Evolutionary conservation across 2,888 invertebrate genomes (phyloP), one percentile per base, ranked within the genome.

Genomic region (Plagodis pulveraria): DNA sequence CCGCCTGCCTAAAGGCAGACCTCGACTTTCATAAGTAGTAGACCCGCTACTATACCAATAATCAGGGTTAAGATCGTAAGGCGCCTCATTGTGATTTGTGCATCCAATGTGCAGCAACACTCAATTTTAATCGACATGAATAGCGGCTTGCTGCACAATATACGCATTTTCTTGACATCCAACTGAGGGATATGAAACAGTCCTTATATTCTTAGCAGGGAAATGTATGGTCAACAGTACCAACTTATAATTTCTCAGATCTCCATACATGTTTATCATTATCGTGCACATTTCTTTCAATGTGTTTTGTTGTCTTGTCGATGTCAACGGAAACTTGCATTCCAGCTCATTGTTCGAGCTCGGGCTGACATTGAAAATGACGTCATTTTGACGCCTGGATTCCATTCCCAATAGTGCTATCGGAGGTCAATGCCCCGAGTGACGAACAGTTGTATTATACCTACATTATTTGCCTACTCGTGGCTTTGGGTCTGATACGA

Each of bases 341-440:
- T 56, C 60, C 56, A 2, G 0, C 44, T 51, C 44, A 56, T 61
- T 61, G 60, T 61, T 56, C 44, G 33, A 54, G 46, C 48, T 22
- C 42, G 48, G 38, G 12, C 52, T 61, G 60, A 61, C 60, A 61
- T 61, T 61, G 60, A 61, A 61, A 61, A 34, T 61, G 52, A 58
- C 54, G 58, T 58, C 58, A 58, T 41, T 35, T 54, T 47, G 58
- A 54, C 59, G 55, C 51, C 51, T 55, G 58, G 54, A 58, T 58
- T 58, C 58, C 58, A 54, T 47, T 50, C 50, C 58, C 34, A 58
- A 54, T 54, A 50, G 58, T 50, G 49, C 50, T 58, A 58, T 58
- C 58, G 38, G 41, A 34, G 56, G 62, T 62, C 62, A 62, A 51
- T 36, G 54, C 50, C 62, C 54, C 56, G 34, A 34, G 56, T 56